Evolutionary conservation across 2,113 vertebrate genomes (phyloP).

Genomic region (Stictonetta naevosa): DNA sequence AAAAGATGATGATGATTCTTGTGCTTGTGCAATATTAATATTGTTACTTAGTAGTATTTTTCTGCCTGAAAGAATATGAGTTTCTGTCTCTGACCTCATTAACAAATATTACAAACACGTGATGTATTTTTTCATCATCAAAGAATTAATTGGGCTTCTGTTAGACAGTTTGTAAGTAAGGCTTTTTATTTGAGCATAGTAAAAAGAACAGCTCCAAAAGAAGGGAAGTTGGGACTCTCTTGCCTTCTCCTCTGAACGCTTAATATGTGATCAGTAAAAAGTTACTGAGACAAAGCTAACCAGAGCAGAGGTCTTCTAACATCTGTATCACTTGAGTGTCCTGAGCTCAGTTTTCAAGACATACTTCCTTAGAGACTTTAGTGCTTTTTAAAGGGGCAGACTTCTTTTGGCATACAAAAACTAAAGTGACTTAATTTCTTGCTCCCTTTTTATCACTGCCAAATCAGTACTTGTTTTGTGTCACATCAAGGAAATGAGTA

Average conservation of each 20-base stretch:
- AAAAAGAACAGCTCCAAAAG: not conserved
- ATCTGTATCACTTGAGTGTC: not conserved
- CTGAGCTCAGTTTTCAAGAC: not conserved
- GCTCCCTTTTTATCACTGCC: not conserved
- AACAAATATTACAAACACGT: not conserved
- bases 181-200: not conserved
- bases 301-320: not conserved
- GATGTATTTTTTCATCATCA: not conserved
- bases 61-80: not conserved
- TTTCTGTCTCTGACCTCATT: not conserved
- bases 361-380: not conserved
- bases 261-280: not conserved
- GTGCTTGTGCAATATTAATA: not conserved
- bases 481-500: not conserved
- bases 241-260: not conserved
- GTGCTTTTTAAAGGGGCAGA: not conserved
- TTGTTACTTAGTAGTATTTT: not conserved
- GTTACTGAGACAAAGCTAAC: not conserved
- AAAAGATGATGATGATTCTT: not conserved
- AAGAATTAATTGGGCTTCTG: not conserved
- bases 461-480: not conserved
- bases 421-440: not conserved
- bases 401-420: not conserved
- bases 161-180: not conserved
- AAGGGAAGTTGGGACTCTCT: not conserved